Evolutionary conservation across 2,797 vertebrate species (phyloP), one percentile per base, ranked within the genome.

Genomic region (Paratrypauchen microcephalus): DNA sequence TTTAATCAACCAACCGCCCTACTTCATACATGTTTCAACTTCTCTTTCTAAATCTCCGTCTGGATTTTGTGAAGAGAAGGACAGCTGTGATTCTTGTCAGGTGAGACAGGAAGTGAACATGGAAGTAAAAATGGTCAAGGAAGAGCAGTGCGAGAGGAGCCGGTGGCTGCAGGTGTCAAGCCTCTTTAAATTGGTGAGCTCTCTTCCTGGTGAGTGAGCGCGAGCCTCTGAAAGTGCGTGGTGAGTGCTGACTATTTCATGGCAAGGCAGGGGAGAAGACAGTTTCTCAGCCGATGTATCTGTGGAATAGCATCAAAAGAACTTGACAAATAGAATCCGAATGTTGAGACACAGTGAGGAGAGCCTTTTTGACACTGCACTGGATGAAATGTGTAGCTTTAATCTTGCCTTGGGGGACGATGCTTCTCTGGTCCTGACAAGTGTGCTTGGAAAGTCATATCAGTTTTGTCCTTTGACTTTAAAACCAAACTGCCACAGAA

Each of bases 121-220:
- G 77, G 58, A 67, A 36, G 13, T 32, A 39, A 36, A 52, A 45
- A 58, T 21, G 68, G 70, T 73, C 36, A 72, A 54, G 32, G 65
- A 58, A 32, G 50, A 55, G 30, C 19, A 59, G 64, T 62, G 47
- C 68, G 65, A 57, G 64, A 50, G 19, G 70, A 15, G 57, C 66
- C 76, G 81, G 58, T 78, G 71, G 77, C 73, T 76, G 77, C 76
- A 84, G 80, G 83, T 86, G 86, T 89, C 85, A 84, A 79, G 72
- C 71, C 76, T 83, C 80, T 81, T 80, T 81, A 89, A 90, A 92
- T 90, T 79, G 80, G 80, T 87, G 83, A 76, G 80, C 79, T 82
- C 85, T 65, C 68, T 71, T 83, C 75, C 63, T 71, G 73, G 74
- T 81, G 67, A 69, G 74, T 54, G 69, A 73, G 68, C 70, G 76